phyloP scores from a whole-genome alignment of 2,888 invertebrate species.

The Melanchra persicariae region DNA sequence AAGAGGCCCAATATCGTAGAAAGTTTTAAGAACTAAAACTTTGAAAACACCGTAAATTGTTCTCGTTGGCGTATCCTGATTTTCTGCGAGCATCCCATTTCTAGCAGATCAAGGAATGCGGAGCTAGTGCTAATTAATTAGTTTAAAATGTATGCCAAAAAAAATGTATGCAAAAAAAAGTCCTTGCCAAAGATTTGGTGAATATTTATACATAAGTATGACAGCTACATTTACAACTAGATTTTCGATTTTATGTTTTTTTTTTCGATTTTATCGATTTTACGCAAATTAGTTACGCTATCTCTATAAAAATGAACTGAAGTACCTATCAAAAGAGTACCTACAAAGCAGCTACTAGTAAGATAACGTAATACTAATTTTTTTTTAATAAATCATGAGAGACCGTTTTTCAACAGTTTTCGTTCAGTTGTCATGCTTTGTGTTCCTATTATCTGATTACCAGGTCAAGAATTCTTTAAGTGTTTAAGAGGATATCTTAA shows the following conservation, averaged over 20 bases:
- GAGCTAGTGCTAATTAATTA: not conserved
- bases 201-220: no score
- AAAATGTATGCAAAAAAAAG: no score
- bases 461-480: no score
- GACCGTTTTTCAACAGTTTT: not conserved
- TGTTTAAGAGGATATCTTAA: not conserved
- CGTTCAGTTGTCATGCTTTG: not conserved
- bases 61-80: conserved; percentile 6
- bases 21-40: conserved; percentile 27
- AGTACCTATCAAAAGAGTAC: no score
- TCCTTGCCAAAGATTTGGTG: not conserved
- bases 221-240: no score
- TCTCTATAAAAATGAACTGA: not conserved
- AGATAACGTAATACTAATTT: not conserved
- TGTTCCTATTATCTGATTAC: not conserved
- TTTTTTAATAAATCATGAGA: not conserved
- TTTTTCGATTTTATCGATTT: no score
- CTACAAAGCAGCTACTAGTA: not conserved
- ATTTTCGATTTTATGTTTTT: not conserved
- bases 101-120: conserved; percentile 18
- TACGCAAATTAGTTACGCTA: not conserved
- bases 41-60: conserved; percentile 20
- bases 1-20: no score
- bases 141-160: no score
- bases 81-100: conserved; percentile 38